Percentiles rank a stretch among this genome's conserved stretches.
Conservation (phyloP, 2,113 vertebrate species). For the Raja brachyura region DNA sequence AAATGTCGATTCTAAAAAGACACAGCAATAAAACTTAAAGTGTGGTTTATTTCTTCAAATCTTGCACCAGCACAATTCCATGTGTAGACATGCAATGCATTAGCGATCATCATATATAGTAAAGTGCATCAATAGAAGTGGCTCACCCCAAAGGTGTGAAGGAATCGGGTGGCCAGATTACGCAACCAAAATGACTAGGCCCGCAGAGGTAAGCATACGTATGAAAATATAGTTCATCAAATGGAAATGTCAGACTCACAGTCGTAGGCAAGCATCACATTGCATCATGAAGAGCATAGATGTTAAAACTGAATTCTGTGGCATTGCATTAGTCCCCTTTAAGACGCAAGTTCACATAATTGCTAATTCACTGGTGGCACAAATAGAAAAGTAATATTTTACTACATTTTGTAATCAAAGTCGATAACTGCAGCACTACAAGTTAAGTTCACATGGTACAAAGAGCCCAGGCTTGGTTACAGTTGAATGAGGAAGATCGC, state of each 20-base stretch:
- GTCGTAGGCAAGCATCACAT: slow-evolving; percentile 19
- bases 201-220: slow-evolving; percentile 18
- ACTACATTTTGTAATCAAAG: slow-evolving; percentile 12
- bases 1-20: neutral
- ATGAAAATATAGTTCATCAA: slow-evolving; percentile 1
- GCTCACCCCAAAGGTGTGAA: neutral
- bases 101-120: slow-evolving; percentile 33
- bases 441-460: slow-evolving; percentile 22
- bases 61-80: slow-evolving; percentile 34
- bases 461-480: neutral
- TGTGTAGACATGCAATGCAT: slow-evolving; percentile 22
- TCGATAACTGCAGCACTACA: neutral
- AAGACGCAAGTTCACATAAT: neutral
- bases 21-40: slow-evolving; percentile 10
- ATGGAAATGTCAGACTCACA: slow-evolving; percentile 29
- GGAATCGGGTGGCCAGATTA: neutral
- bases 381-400: slow-evolving; percentile 12
- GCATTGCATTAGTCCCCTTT: neutral
- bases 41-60: slow-evolving; percentile 28
- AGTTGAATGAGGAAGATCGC: neutral
- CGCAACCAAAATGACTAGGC: slow-evolving; percentile 6
- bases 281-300: slow-evolving; percentile 8
- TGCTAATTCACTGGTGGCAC: slow-evolving; percentile 23
- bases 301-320: neutral
- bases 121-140: slow-evolving; percentile 32